Percentiles rank a stretch among this genome's conserved stretches.
Conservation (phyloP, 2,113 vertebrate species). For the Spermophilus dauricus region DNA sequence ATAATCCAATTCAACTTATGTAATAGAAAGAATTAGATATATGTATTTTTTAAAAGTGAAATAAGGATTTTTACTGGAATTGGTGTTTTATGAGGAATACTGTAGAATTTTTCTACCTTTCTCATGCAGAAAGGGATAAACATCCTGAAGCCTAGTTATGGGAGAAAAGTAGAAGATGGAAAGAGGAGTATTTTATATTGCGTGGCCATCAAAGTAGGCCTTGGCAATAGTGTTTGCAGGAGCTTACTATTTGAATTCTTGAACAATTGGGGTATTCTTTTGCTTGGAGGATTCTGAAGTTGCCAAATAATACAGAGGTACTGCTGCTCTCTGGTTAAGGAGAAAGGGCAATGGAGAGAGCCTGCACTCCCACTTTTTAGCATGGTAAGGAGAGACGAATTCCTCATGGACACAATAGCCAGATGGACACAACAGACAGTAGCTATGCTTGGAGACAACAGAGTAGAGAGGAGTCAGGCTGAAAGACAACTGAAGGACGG, state of each 20-base stretch:
- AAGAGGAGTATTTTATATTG: neutral
- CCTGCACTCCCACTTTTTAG: neutral
- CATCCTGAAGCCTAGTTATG: neutral
- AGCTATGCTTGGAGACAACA: accelerated
- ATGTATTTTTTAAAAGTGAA: neutral
- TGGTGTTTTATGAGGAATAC: neutral
- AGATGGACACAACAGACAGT: neutral
- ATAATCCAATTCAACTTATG: neutral
- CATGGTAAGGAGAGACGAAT: neutral
- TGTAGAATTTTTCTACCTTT: neutral
- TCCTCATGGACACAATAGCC: neutral
- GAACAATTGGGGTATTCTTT: neutral
- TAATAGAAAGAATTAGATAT: neutral
- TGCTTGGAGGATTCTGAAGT: neutral
- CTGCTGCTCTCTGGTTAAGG: neutral
- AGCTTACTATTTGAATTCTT: neutral
- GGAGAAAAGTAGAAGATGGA: neutral
- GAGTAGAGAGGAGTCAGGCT: neutral
- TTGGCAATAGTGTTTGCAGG: neutral
- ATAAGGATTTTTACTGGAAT: neutral
- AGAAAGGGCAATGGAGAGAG: neutral
- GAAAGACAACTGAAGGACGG: neutral
- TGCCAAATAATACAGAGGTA: neutral
- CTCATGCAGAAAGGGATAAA: neutral
- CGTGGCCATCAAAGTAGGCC: neutral